phyloP scores from a whole-genome alignment of 1,140 invertebrate genomes.

The Drosophila sechellia region DNA sequence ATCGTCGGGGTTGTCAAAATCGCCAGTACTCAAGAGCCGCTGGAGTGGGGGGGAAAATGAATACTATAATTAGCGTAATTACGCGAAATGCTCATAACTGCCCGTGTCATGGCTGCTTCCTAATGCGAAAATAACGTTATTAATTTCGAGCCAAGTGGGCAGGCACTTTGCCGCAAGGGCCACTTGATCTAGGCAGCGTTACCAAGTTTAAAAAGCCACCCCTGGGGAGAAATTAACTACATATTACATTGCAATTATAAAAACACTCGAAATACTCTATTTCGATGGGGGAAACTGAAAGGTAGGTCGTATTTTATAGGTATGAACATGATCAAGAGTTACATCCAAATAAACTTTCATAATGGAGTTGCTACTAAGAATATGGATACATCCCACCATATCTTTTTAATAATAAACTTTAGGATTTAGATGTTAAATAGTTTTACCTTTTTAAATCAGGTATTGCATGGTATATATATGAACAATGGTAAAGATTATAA shows the following conservation, averaged over 20 bases:
- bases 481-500: too few species aligned
- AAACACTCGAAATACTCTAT: constrained; percentile 6
- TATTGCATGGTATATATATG: too few species aligned
- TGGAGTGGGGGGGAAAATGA: constrained; percentile 38
- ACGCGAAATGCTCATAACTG: constrained; percentile 79
- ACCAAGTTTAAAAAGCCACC: not conserved
- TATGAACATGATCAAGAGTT: too few species aligned
- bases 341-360: too few species aligned
- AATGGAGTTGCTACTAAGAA: too few species aligned
- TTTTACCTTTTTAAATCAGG: too few species aligned
- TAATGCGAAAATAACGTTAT: constrained; percentile 83
- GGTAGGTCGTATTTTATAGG: too few species aligned
- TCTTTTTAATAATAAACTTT: too few species aligned
- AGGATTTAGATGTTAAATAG: too few species aligned
- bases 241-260: constrained; percentile 6
- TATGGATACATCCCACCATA: too few species aligned
- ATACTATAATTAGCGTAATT: constrained; percentile 74
- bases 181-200: constrained; percentile 33
- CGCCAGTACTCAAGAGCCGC: constrained; percentile 7
- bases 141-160: constrained; percentile 46
- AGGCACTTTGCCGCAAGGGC: not conserved
- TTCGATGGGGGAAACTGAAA: not conserved
- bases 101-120: constrained; percentile 79
- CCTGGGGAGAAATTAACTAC: not conserved
- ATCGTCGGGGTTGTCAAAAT: constrained; percentile 36